Conservation (phyloP, 2,113 vertebrate genomes). For the Caretta caretta region DNA sequence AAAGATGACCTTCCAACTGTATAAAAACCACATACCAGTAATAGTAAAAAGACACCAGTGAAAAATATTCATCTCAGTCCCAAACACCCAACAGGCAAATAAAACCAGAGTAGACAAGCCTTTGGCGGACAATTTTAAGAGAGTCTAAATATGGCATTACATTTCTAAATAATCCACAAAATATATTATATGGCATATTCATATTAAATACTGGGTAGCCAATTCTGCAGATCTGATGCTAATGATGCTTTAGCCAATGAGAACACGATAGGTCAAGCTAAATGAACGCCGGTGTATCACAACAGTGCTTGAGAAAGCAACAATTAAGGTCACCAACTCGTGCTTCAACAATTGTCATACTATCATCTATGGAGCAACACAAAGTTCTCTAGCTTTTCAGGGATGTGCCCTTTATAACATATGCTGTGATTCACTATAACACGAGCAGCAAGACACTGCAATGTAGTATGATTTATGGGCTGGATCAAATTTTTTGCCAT, state of each 20-base stretch:
- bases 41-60: constrained; percentile 77
- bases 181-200: constrained; percentile 82
- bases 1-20: constrained; percentile 63
- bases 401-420: constrained; percentile 90
- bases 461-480: constrained; percentile 96
- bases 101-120: constrained; percentile 77
- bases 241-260: constrained; percentile 73
- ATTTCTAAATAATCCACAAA: constrained; percentile 81
- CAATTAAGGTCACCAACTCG: constrained; percentile 64
- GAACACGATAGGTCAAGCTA: constrained; percentile 75
- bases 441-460: constrained; percentile 98
- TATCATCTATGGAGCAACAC: constrained; percentile 97
- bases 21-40: constrained; percentile 76
- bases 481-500: constrained; percentile 97
- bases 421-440: constrained; percentile 93
- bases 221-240: constrained; percentile 74
- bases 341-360: constrained; percentile 65
- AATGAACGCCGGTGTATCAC: constrained; percentile 78
- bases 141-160: constrained; percentile 74
- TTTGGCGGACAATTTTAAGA: constrained; percentile 80
- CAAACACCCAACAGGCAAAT: constrained; percentile 76
- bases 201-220: constrained; percentile 81
- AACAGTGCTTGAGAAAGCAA: constrained; percentile 77
- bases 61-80: constrained; percentile 73
- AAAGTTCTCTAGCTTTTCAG: constrained; percentile 95